Evolutionary conservation across 2,797 vertebrate species (phyloP).

Genomic region (Poecilia picta): DNA sequence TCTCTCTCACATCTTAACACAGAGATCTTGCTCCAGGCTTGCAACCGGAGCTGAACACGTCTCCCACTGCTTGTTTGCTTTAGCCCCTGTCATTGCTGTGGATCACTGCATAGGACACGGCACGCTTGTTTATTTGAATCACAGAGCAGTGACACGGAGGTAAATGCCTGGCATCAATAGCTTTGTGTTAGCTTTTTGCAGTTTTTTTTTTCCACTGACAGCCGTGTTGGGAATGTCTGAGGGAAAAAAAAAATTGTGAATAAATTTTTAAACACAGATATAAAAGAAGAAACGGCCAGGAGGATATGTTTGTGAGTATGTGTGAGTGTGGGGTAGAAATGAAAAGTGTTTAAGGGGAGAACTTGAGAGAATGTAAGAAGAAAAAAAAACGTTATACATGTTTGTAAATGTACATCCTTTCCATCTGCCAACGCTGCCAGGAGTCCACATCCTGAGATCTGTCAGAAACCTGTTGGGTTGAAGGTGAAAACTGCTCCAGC

Average conservation of each 20-base stretch:
- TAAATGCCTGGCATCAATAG: constrained; percentile 3
- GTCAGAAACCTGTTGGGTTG: constrained; percentile 54
- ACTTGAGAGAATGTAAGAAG: not conserved
- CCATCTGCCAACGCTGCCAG: constrained; percentile 45
- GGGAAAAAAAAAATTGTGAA: constrained; percentile 12
- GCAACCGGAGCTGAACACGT: constrained; percentile 33
- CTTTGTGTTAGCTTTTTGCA: not conserved
- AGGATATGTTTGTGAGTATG: constrained; percentile 4
- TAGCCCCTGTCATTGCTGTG: constrained; percentile 27
- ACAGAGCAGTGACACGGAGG: constrained; percentile 21
- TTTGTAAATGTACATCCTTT: constrained; percentile 23
- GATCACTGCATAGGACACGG: constrained; percentile 44
- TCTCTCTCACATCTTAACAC: constrained; percentile 51
- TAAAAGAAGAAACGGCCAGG: constrained; percentile 30
- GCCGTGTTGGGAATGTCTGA: constrained; percentile 22
- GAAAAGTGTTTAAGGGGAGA: not conserved
- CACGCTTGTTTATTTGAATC: constrained; percentile 36
- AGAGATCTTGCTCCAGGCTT: constrained; percentile 50
- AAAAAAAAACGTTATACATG: constrained; percentile 21
- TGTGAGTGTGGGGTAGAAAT: constrained; percentile 7
- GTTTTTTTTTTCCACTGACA: not conserved
- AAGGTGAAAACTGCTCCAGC: constrained; percentile 29
- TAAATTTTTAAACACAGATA: constrained; percentile 44
- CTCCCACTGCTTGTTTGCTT: constrained; percentile 48
- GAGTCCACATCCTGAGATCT: constrained; percentile 55